phyloP scores from a whole-genome alignment of 2,797 vertebrate species.

The Sebastes goodei region DNA sequence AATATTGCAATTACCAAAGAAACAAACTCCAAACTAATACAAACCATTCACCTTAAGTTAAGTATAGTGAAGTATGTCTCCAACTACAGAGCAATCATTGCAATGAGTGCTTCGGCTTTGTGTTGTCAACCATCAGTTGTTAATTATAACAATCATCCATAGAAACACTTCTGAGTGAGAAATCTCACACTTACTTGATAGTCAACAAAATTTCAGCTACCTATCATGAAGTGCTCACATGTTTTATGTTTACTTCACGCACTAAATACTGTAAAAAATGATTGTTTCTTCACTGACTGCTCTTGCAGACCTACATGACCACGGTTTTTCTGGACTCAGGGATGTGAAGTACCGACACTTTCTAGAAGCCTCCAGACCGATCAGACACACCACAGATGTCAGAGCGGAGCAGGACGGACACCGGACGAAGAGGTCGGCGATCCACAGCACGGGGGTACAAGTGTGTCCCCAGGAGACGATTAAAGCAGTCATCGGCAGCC shows the following conservation, averaged over 20 bases:
- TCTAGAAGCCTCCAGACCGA: slow-evolving; percentile 77
- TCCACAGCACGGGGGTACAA: slow-evolving; percentile 88
- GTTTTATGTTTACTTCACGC: neutral
- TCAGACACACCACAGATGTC: slow-evolving; percentile 77
- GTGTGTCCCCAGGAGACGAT: slow-evolving; percentile 92
- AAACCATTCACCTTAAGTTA: neutral
- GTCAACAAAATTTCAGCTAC: neutral
- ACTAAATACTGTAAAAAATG: neutral
- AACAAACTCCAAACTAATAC: neutral
- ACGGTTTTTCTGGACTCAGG: slow-evolving; percentile 80
- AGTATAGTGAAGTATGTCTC: neutral
- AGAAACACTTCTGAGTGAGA: neutral
- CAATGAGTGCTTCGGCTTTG: slow-evolving; percentile 1
- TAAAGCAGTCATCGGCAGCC: slow-evolving; percentile 89
- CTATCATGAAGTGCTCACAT: neutral
- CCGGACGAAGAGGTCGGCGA: slow-evolving; percentile 86
- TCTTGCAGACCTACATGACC: slow-evolving; percentile 76
- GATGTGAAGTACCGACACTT: slow-evolving; percentile 82
- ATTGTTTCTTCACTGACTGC: slow-evolving; percentile 11
- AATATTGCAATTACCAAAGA: neutral
- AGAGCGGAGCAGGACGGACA: slow-evolving; percentile 78
- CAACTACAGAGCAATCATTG: neutral
- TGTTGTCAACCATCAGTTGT: neutral
- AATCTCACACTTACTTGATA: neutral
- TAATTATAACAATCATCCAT: neutral